Conservation (phyloP, 2,888 invertebrate species). For the Tenthredo mesomela region DNA sequence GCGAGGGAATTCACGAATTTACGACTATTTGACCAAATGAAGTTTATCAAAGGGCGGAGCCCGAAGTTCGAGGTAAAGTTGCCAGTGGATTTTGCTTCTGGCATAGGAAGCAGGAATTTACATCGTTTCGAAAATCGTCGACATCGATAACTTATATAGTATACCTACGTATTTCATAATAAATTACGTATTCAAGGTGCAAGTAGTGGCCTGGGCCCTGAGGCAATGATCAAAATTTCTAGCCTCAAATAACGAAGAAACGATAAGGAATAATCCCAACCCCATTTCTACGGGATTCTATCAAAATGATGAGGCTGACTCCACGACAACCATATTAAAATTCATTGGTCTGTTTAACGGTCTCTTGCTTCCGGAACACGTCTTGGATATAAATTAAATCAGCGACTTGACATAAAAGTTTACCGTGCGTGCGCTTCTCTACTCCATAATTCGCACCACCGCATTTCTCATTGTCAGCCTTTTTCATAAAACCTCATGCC, state of each 20-base stretch:
- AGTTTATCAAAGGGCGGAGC: slow-evolving; percentile 40
- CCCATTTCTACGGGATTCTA: background rate
- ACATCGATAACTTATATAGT: background rate
- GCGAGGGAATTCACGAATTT: slow-evolving; percentile 47
- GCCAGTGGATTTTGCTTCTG: background rate
- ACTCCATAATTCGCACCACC: slow-evolving; percentile 13
- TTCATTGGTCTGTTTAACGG: slow-evolving; percentile 36
- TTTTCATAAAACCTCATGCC: background rate
- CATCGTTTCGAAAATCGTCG: background rate
- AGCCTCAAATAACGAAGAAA: background rate
- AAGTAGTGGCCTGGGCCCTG: background rate
- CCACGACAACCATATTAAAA: slow-evolving; percentile 8
- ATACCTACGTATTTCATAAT: background rate
- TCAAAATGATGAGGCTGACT: background rate
- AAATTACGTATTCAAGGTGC: background rate
- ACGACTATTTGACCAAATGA: slow-evolving; percentile 52
- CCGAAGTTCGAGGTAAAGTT: background rate
- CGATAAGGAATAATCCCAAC: slow-evolving; percentile 10
- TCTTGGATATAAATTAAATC: slow-evolving; percentile 29
- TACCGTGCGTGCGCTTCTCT: slow-evolving; percentile 22
- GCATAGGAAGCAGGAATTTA: background rate
- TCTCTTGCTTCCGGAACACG: slow-evolving; percentile 33
- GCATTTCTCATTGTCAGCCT: background rate
- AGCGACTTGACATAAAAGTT: slow-evolving; percentile 34
- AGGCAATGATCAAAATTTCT: slow-evolving; percentile 9